Percentiles rank a stretch among this genome's conserved stretches.
Evolutionary conservation across 2,888 invertebrate genomes (phyloP).

Genomic region (Nomada fabriciana): DNA sequence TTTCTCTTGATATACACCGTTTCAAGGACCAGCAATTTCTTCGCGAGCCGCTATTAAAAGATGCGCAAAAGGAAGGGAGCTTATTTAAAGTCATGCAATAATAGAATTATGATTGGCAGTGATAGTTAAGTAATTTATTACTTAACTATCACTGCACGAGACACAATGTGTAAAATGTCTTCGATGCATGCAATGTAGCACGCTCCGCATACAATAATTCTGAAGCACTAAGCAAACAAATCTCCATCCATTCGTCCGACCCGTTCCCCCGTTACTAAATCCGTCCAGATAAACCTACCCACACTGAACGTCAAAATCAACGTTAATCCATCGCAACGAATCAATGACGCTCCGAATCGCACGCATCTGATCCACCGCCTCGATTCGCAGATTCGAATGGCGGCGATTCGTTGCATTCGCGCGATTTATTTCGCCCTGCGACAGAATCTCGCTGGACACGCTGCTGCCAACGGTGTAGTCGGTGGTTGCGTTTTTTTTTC

Average conservation of each 20-base stretch:
- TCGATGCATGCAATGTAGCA: too few species aligned
- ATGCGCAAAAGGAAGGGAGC: too few species aligned
- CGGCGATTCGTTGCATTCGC: constrained; percentile 18
- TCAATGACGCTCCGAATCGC: constrained; percentile 14
- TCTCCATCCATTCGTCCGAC: not conserved
- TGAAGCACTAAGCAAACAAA: not conserved
- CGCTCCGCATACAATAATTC: not conserved
- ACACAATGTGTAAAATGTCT: too few species aligned
- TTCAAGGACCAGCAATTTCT: not conserved
- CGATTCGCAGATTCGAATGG: constrained; percentile 15
- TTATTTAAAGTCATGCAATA: too few species aligned
- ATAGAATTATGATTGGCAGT: too few species aligned
- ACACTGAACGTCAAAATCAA: not conserved
- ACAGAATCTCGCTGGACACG: constrained; percentile 35
- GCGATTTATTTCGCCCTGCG: constrained; percentile 45
- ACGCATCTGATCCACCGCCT: constrained; percentile 20
- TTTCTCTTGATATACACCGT: not conserved
- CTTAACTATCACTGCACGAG: too few species aligned
- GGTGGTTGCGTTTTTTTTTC: not conserved
- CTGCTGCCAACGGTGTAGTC: not conserved
- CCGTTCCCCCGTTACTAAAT: not conserved
- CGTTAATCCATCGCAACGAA: constrained; percentile 17
- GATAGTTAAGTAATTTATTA: too few species aligned
- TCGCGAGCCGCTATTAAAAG: not conserved
- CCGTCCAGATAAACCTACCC: constrained; percentile 5